Evolutionary conservation across 2,888 invertebrate genomes (phyloP).

Genomic region (Aphodius granarius): DNA sequence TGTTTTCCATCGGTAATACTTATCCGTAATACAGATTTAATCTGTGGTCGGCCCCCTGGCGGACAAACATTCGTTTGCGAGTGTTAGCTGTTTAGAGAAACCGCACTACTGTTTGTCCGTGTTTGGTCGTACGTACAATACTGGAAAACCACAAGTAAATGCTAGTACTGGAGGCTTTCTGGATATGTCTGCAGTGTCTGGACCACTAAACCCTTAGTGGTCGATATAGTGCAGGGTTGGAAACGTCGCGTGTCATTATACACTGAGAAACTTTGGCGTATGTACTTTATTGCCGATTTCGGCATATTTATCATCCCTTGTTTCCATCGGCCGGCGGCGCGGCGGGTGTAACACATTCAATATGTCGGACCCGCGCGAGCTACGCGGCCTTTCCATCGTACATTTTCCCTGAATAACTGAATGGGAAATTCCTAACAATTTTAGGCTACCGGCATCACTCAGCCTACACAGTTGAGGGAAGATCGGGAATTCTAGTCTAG

Average conservation of each 20-base stretch:
- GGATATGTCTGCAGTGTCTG: not conserved
- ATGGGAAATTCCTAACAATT: not conserved
- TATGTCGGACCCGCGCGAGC: not conserved
- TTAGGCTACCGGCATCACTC: not conserved
- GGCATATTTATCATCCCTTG: not conserved
- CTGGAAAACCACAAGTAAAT: not conserved
- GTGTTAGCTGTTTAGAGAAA: constrained; percentile 14
- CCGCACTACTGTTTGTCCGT: constrained; percentile 21
- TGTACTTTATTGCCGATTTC: not conserved
- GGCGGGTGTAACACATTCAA: not conserved
- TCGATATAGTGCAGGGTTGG: not conserved
- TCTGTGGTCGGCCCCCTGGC: not conserved
- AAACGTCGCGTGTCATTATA: not conserved
- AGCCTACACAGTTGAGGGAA: not conserved
- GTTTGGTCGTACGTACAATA: constrained; percentile 9
- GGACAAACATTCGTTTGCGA: constrained; percentile 19
- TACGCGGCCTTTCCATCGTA: not conserved
- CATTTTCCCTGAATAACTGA: not conserved
- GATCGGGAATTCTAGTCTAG: not conserved
- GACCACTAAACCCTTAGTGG: not conserved
- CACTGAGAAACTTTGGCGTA: not conserved
- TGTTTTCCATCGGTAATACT: too few relatives aligned
- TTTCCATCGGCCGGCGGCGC: not conserved
- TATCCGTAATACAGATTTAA: too few relatives aligned
- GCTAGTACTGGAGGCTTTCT: not conserved